Base-by-base conservation (phyloP, 2,888 invertebrate species). In the Resseliella maxima region DNA sequence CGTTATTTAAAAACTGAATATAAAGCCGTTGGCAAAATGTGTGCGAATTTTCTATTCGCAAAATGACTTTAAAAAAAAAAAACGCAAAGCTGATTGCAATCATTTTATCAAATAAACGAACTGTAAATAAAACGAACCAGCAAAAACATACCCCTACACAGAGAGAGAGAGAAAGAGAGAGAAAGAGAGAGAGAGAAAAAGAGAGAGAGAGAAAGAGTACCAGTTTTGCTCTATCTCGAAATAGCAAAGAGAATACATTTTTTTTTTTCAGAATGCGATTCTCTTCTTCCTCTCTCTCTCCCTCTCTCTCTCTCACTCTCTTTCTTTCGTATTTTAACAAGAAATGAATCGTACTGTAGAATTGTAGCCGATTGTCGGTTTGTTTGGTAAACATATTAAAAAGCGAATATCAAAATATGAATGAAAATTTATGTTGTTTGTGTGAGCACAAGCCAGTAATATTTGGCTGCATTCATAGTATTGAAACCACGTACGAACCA, bases 51-150 rank as follows among this genome's bases (percentile, higher is more conserved):
- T 59, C 24, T n/a, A 12, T 59, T 59, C 15, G 10, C 10, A 12
- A 2, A 12, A 27, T 59, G 59, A 12, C 5, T 59, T 59, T 27
- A 2, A n/a, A 59, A n/a, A 27, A 24, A 5, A 59, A 59, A 59
- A 24, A n/a, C 24, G 27, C 59, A 59, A 12, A 72, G 5, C 35
- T 35, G 35, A 72, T 72, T 27, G 72, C 72, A 8, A 31, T 72
- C n/a, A 41, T 50, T 50, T 50, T n/a, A 15, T 72, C 72, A 31
- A 72, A 72, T 72, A 72, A 72, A 72, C 35, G 31, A 72, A 31
- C 18, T 72, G 72, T 72, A 35, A 72, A 59, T 27, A 59, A 59
- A 59, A 27, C 59, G 27, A 50, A 50, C 50, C n/a, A 18, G 18
- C 46, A 50, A 50, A 15, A 6, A 15, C 46, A n/a, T n/a, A n/a